Percentiles rank a stretch among this genome's conserved stretches.
phyloP scores from a whole-genome alignment of 2,888 invertebrate genomes.

The Leptopilina syphax region DNA sequence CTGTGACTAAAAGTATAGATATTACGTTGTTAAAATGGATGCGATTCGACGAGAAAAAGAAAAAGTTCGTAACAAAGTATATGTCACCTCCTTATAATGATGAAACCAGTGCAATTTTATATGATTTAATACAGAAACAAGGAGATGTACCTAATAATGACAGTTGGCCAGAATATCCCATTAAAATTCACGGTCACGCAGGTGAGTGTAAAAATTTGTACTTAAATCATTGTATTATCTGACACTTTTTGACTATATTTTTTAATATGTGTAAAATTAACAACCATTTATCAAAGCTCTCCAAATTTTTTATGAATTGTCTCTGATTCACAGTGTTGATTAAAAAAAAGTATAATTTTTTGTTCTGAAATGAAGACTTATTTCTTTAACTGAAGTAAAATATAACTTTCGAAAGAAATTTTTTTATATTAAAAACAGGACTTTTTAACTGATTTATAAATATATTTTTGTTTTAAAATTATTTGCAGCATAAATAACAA shows the following conservation, averaged over 20 bases:
- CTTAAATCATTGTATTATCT: not conserved
- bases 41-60: not conserved
- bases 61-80: not conserved
- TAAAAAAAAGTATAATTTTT: not conserved
- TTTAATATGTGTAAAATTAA: not conserved
- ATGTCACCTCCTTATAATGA: not conserved
- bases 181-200: not conserved
- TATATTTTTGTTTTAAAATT: not conserved
- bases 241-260: not conserved
- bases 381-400: not conserved
- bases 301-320: no score
- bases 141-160: not conserved
- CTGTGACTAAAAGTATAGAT: not conserved
- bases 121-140: not conserved
- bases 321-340: no score
- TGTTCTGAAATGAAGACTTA: not conserved
- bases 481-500: not conserved
- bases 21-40: not conserved
- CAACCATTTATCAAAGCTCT: not conserved
- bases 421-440: not conserved
- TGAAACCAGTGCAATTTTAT: not conserved
- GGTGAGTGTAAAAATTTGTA: not conserved
- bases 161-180: not conserved
- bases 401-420: not conserved
- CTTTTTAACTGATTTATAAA: not conserved